Evolutionary conservation across 2,113 vertebrate species (phyloP), one percentile per base, ranked within the genome.

Genomic region (Falcunculus frontatus): DNA sequence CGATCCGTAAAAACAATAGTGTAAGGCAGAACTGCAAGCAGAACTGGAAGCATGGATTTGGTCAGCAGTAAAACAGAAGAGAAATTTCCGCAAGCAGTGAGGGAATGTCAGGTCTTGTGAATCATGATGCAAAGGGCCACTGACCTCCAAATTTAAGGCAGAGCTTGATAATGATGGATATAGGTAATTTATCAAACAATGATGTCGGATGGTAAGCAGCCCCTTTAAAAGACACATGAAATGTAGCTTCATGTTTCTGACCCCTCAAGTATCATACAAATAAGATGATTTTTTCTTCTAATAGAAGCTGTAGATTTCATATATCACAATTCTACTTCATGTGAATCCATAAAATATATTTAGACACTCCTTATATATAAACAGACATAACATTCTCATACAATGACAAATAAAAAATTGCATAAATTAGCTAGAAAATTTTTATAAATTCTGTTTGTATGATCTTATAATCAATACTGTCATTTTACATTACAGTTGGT

Each of bases 61-160:
- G 60, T 49, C 64, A 92, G 95, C 68, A 88, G 27, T 63, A 69
- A 32, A 90, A 88, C 29, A 95, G 78, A 85, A 84, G 27, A 44
- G 56, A 93, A 56, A 94, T 93, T 94, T 95, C 94, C 47, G 0
- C 67, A 67, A 86, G 72, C 55, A 67, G 6, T 81, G 85, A 90
- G 41, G 39, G 30, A n/a, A 60, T 86, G 90, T 92, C 93, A 89
- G 68, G 21, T 52, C 68, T 60, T 70, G 47, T 93, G 93, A 96
- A 78, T 94, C 95, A 95, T 92, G 80, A 72, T 60, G 49, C 59
- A 88, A 90, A 86, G 64, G 79, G 83, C 93, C 55, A 65, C 79
- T 91, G 92, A 93, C 92, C 95, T 96, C 79, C 76, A 90, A 88
- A 93, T 91, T 94, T 96, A 94, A 84, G 92, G 59, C 41, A 88